Evolutionary conservation across 1,140 invertebrate genomes (phyloP).

Genomic region (Laodelphax striatellus): DNA sequence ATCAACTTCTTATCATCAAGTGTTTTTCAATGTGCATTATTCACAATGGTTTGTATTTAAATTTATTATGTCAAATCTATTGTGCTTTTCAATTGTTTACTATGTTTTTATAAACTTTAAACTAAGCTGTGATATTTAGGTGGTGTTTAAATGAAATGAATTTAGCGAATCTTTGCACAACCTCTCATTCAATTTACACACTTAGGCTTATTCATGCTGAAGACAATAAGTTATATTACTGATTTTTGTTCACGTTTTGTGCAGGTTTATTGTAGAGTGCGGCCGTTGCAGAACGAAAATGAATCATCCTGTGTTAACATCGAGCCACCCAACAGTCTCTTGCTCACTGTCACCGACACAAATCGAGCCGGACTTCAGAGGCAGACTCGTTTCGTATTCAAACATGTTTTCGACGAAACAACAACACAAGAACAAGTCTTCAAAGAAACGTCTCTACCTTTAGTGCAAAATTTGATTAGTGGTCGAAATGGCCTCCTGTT

Average conservation of each 20-base stretch:
- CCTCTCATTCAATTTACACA: no score
- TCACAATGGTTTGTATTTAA: no score
- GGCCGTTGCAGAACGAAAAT: constrained; percentile 13
- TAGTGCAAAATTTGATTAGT: constrained; percentile 67
- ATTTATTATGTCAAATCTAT: no score
- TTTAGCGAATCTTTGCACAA: no score
- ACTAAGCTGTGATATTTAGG: no score
- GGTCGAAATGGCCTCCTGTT: constrained; percentile 86
- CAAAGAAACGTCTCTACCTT: constrained; percentile 67
- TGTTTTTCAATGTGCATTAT: no score
- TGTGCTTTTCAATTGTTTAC: no score
- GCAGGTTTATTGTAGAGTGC: constrained; percentile 24
- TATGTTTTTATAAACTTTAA: no score
- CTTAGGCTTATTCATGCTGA: no score
- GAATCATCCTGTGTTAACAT: constrained; percentile 50
- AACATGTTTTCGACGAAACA: constrained; percentile 71
- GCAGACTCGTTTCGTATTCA: constrained; percentile 66
- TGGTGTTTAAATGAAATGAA: no score
- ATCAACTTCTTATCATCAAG: no score
- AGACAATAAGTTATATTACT: no score
- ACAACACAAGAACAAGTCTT: constrained; percentile 68
- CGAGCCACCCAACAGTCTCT: constrained; percentile 52
- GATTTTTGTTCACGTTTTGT: not conserved
- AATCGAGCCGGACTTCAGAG: constrained; percentile 47
- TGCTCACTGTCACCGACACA: constrained; percentile 52